Percentiles rank a stretch among this genome's conserved stretches.
Conservation (phyloP, 2,113 vertebrate genomes). For the Poeciliopsis turrubarensis region DNA sequence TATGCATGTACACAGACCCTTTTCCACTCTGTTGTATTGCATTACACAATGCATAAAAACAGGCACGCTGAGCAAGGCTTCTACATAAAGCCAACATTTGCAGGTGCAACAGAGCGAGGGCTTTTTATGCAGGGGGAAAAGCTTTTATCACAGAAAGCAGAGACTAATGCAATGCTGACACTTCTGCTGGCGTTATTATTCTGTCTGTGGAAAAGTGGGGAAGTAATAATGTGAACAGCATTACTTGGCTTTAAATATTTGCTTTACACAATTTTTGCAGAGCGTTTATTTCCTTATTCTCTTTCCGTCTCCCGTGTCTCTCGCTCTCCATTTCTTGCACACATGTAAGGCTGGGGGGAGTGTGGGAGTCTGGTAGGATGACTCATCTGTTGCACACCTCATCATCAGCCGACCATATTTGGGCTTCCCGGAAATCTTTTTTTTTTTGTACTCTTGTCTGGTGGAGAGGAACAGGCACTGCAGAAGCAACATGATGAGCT, state of each 20-base stretch:
- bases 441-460: conserved; percentile 53
- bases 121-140: not conserved
- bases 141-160: conserved; percentile 11
- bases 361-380: conserved; percentile 71
- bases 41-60: not conserved
- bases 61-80: not conserved
- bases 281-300: conserved; percentile 42
- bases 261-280: conserved; percentile 23
- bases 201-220: conserved; percentile 24
- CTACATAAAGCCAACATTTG: conserved; percentile 1
- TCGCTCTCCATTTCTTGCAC: conserved; percentile 60
- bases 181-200: conserved; percentile 13
- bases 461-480: conserved; percentile 49
- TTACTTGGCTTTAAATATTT: conserved; percentile 38
- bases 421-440: conserved; percentile 74
- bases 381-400: conserved; percentile 77
- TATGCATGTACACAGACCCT: not conserved
- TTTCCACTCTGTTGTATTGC: not conserved
- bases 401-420: conserved; percentile 72
- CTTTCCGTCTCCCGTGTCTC: conserved; percentile 26
- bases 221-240: conserved; percentile 36
- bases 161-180: conserved; percentile 24
- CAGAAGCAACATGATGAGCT: conserved; percentile 45
- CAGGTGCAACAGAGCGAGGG: not conserved
- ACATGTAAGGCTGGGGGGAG: conserved; percentile 56